These are phyloP conservation scores for Lycia hirtaria DNA, from an alignment of 2,888 invertebrate genomes.

Conservation along the genomic window DNA sequence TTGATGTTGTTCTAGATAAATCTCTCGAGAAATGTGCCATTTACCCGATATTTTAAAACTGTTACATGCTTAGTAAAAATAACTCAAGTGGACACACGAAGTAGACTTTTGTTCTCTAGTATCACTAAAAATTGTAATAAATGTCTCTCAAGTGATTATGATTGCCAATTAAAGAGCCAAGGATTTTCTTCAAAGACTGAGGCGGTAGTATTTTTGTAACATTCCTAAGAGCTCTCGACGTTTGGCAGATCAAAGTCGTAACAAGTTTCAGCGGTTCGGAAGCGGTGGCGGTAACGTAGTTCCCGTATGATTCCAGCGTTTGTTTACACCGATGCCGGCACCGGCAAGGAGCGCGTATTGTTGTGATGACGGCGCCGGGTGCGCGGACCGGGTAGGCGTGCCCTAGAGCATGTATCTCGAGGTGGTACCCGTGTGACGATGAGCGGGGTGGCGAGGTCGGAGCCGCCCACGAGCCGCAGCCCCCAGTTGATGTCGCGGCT, in stretches of 20 bases:
- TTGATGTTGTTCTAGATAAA: slow-evolving; percentile 60
- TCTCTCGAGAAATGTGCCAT: slow-evolving; percentile 49
- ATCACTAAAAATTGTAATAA: slow-evolving; percentile 41
- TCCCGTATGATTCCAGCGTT: slow-evolving; percentile 52
- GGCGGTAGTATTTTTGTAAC: slow-evolving; percentile 13
- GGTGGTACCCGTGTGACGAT: slow-evolving; percentile 93
- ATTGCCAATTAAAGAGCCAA: slow-evolving; percentile 37
- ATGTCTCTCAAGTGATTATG: slow-evolving; percentile 38
- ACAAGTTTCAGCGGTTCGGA: slow-evolving; percentile 16
- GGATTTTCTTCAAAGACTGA: slow-evolving; percentile 21
- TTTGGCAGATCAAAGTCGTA: slow-evolving; percentile 1
- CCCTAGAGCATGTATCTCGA: slow-evolving; percentile 21
- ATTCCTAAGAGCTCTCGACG: slow-evolving; percentile 11
- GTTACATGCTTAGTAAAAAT: slow-evolving; percentile 48
- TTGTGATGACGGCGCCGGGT: slow-evolving; percentile 13
- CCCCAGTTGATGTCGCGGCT: slow-evolving; percentile 92
- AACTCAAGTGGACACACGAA: slow-evolving; percentile 47
- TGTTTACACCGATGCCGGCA: slow-evolving; percentile 75
- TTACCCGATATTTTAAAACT: slow-evolving; percentile 50
- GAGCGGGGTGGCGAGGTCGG: slow-evolving; percentile 94
- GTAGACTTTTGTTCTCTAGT: slow-evolving; percentile 34
- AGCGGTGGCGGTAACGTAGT: slow-evolving; percentile 41
- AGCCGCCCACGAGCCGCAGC: slow-evolving; percentile 93
- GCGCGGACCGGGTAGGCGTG: not conserved
- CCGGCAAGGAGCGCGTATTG: slow-evolving; percentile 19